Evolutionary conservation across 2,113 vertebrate species (phyloP).

Genomic region (Aphelocoma coerulescens): DNA sequence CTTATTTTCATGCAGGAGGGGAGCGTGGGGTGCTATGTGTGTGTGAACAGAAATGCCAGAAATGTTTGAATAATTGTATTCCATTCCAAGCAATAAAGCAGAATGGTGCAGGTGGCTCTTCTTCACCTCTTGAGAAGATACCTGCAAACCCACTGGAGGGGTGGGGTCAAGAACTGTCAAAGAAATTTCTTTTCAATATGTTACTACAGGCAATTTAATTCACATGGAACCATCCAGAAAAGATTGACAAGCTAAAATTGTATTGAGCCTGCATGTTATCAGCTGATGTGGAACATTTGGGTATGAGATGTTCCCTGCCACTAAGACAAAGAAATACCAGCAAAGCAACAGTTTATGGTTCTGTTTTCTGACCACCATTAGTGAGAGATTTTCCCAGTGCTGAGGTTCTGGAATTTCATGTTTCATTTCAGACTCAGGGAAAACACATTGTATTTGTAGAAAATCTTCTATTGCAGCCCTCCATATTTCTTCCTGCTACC

Average conservation of each 20-base stretch:
- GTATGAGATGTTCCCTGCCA: neutral
- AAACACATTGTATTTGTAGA: neutral
- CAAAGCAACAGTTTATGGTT: neutral
- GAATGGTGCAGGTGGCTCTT: neutral
- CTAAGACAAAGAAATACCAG: neutral
- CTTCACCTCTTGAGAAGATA: neutral
- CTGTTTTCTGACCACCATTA: neutral
- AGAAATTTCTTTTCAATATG: neutral
- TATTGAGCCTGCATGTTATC: neutral
- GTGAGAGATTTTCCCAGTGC: neutral
- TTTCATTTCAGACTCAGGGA: neutral
- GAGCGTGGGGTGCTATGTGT: neutral
- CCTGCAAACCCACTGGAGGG: neutral
- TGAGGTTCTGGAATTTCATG: neutral
- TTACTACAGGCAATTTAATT: neutral
- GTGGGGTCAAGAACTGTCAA: neutral
- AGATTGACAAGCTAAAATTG: neutral
- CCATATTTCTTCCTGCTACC: neutral
- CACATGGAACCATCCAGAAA: neutral
- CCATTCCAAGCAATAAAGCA: neutral
- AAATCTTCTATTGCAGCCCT: neutral
- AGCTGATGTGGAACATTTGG: neutral
- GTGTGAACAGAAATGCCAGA: neutral
- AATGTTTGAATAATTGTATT: neutral
- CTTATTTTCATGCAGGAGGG: neutral